These are phyloP conservation scores for Lycia hirtaria DNA, from an alignment of 2,888 invertebrate genomes.

Conservation along the genomic window DNA sequence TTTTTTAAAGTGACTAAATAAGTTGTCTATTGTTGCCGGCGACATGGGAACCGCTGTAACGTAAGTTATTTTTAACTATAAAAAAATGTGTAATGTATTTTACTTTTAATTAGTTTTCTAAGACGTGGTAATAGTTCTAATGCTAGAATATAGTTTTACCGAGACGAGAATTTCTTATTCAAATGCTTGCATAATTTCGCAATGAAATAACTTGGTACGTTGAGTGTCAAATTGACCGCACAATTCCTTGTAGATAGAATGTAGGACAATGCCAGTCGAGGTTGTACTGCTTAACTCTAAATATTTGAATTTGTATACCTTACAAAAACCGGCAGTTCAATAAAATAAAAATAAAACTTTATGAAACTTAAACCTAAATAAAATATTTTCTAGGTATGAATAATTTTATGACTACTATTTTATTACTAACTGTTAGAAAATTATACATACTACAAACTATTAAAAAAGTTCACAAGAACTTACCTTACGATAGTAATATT, in stretches of 20 bases:
- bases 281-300: conserved; percentile 34
- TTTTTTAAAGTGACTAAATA: conserved; percentile 61
- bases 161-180: conserved; percentile 22
- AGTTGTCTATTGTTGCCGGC: conserved; percentile 58
- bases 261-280: conserved; percentile 71
- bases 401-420: no score
- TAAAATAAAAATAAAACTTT: neutral
- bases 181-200: conserved; percentile 33
- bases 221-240: conserved; percentile 52
- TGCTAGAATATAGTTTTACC: conserved; percentile 2
- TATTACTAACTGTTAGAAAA: no score
- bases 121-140: neutral
- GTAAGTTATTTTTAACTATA: conserved; percentile 58
- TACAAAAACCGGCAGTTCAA: no score
- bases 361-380: neutral
- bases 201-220: conserved; percentile 36
- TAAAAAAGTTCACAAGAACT: no score
- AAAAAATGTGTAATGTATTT: neutral
- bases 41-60: conserved; percentile 73
- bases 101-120: neutral
- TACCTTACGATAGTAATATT: no score
- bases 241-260: conserved; percentile 63
- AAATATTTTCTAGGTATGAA: neutral
- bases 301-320: no score
- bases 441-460: no score